phyloP scores from a whole-genome alignment of 1,140 invertebrate species.

The Pemphigus obesinymphae region DNA sequence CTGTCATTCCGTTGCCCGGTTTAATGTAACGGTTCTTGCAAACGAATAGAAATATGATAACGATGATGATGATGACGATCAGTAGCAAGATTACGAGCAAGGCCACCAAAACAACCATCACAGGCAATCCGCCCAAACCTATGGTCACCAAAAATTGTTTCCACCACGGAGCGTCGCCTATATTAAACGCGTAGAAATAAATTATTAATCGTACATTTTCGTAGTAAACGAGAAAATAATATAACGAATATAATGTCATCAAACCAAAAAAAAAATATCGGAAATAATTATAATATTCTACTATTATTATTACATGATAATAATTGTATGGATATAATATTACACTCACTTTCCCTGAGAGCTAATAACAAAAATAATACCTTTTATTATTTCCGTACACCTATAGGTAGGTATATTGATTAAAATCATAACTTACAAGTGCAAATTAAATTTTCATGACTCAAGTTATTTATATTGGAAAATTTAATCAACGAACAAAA shows the following conservation, averaged over 20 bases:
- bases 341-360: conserved; percentile 28
- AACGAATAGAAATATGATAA: neutral
- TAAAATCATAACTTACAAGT: neutral
- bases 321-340: neutral
- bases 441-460: neutral
- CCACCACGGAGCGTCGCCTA: conserved; percentile 31
- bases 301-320: neutral
- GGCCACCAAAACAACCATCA: neutral
- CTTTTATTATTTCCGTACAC: neutral
- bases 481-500: too few relatives aligned
- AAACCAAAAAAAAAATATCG: neutral
- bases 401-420: neutral
- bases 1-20: neutral
- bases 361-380: conserved; percentile 15
- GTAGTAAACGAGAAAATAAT: neutral
- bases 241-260: too few relatives aligned
- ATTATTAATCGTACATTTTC: neutral
- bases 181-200: neutral
- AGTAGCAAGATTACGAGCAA: neutral
- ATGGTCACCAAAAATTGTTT: conserved; percentile 12
- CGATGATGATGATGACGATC: neutral
- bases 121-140: conserved; percentile 12
- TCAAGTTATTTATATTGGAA: too few relatives aligned
- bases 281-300: neutral
- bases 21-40: conserved; percentile 19